Evolutionary conservation across 2,888 invertebrate genomes (phyloP).

Genomic region (Galeopsomyia nigrocyanea): DNA sequence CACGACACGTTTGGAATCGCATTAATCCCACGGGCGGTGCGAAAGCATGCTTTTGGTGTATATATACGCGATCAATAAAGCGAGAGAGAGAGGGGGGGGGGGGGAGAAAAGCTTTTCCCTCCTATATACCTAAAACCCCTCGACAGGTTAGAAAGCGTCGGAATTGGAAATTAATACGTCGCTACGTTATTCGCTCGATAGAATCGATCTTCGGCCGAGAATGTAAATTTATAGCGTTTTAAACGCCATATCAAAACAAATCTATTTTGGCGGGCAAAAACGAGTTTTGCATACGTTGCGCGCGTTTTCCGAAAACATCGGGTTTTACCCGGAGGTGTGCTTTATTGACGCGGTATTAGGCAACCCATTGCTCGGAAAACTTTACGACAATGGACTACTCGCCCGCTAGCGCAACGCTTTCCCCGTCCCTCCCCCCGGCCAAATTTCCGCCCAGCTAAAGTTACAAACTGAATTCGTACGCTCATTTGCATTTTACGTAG

Average conservation of each 20-base stretch:
- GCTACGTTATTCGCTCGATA: too few species aligned
- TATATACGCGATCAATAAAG: too few species aligned
- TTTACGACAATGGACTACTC: conserved; percentile 14
- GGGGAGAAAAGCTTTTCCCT: too few species aligned
- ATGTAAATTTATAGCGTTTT: too few species aligned
- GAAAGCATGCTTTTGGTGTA: background rate
- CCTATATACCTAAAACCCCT: too few species aligned
- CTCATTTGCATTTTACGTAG: conserved; percentile 37
- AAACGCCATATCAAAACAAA: too few species aligned
- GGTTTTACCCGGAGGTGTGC: conserved; percentile 11
- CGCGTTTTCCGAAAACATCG: conserved; percentile 15
- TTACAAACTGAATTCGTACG: conserved; percentile 14
- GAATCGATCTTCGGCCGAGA: too few species aligned
- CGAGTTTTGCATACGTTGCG: background rate
- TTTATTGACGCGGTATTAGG: conserved; percentile 31
- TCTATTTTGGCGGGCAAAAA: background rate
- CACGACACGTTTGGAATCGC: background rate
- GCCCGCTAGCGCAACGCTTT: too few species aligned
- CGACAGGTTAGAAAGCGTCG: too few species aligned
- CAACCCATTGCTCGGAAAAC: conserved; percentile 30
- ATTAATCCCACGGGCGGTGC: background rate
- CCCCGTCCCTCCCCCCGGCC: too few species aligned
- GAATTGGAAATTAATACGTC: too few species aligned
- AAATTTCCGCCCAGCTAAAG: conserved; percentile 5
- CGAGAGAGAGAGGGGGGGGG: too few species aligned